Evolutionary conservation across 2,797 vertebrate genomes (phyloP).

Genomic region (Sebastes iracundus): DNA sequence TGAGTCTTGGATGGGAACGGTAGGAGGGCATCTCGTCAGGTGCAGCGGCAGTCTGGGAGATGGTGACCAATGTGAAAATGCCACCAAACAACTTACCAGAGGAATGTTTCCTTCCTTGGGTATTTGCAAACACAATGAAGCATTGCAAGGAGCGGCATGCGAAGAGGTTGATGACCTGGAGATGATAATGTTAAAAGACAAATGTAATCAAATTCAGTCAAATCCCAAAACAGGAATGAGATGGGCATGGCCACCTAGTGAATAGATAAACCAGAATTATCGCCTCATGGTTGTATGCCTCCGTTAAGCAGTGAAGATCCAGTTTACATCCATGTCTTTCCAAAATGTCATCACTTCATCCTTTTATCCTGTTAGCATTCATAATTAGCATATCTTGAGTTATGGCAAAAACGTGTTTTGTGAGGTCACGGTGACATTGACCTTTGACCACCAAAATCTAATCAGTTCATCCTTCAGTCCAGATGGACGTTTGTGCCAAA

Average conservation of each 20-base stretch:
- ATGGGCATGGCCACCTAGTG: background rate
- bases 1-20: slow-evolving; percentile 61
- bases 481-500: background rate
- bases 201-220: slow-evolving; percentile 1
- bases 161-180: slow-evolving; percentile 4
- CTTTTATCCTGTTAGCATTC: background rate
- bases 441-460: background rate
- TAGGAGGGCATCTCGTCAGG: slow-evolving; percentile 64
- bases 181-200: background rate
- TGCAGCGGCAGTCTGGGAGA: background rate
- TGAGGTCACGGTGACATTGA: background rate
- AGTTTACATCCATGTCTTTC: background rate
- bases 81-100: background rate
- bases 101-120: background rate
- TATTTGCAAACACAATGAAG: background rate
- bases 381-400: background rate
- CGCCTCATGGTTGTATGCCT: background rate
- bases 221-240: background rate
- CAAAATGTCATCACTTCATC: background rate
- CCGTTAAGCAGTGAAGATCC: background rate
- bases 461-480: background rate
- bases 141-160: background rate
- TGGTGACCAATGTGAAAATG: slow-evolving; percentile 7
- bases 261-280: background rate
- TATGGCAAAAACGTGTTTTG: background rate